Evolutionary conservation across 2,888 invertebrate genomes (phyloP), one percentile per base, ranked within the genome.

Genomic region (Diarsia mendica): DNA sequence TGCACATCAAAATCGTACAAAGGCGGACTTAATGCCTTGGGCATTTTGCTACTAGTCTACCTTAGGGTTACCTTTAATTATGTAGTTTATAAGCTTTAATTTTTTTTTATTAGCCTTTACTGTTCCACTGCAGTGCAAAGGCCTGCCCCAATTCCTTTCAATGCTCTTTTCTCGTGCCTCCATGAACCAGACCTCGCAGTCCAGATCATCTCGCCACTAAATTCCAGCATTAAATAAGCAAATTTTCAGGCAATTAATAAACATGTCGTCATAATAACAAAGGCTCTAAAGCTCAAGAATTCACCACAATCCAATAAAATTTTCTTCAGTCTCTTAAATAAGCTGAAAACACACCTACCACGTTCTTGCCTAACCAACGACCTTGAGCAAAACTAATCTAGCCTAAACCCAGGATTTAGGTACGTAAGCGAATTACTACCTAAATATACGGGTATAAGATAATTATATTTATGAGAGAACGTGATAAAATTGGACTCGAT

Each of bases 391-490:
- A 69, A 72, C 39, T 75, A 84, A 82, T 68, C 71, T 71, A 66
- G 58, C 55, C 63, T 60, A 65, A 10, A 64, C 23, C 63, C 15
- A 44, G 67, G 53, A 65, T 80, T 83, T 79, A 80, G 72, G 28
- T 44, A 4, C 20, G 63, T 75, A 80, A 75, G 84, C 49, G 69
- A 84, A 70, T 72, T 72, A 70, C 76, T n/a, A n/a, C n/a, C n/a
- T 51, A 76, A 80, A 84, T 72, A 72, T 51, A 72, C 68, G 63
- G 67, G 60, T 72, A 11, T 66, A 49, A 78, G 75, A 75, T 82
- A 79, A 85, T 85, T 82, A 63, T 66, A 82, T 85, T 85, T 76
- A 72, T 72, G 64, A 72, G 67, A 55, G 67, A 74, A 49, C 60
- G 66, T 72, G 74, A 69, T 83, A 61, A 78, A 69, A 58, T 76